Evolutionary conservation across 2,113 vertebrate genomes (phyloP).

Genomic region (Haplochromis vanheusdeni): DNA sequence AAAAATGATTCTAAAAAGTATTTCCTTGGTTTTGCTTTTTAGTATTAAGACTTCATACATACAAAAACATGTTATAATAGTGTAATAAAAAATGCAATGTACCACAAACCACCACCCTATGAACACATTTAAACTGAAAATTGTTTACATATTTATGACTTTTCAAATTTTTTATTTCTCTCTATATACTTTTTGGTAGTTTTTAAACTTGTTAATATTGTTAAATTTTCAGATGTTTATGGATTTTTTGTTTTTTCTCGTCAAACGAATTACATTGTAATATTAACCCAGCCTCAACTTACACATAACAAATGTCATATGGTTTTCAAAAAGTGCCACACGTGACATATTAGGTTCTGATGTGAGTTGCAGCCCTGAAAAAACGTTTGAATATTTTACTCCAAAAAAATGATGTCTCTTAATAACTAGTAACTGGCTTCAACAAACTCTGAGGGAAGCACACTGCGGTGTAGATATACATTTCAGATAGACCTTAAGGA

Average conservation of each 20-base stretch:
- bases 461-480: neutral
- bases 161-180: neutral
- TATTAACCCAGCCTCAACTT: neutral
- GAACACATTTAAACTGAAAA: neutral
- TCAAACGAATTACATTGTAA: neutral
- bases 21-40: neutral
- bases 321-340: neutral
- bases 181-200: neutral
- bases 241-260: neutral
- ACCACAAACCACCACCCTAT: neutral
- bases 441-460: neutral
- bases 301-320: neutral
- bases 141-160: neutral
- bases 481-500: neutral
- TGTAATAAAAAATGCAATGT: neutral
- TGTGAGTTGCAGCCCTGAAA: neutral
- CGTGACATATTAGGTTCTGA: neutral
- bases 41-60: neutral
- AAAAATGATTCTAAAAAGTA: neutral
- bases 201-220: neutral
- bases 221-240: neutral
- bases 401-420: neutral
- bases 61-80: neutral
- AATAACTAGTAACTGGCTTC: neutral
- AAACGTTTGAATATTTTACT: neutral